These are phyloP conservation scores for Bradypodion pumilum DNA, from an alignment of 2,797 vertebrate genomes.

Conservation along the genomic window DNA sequence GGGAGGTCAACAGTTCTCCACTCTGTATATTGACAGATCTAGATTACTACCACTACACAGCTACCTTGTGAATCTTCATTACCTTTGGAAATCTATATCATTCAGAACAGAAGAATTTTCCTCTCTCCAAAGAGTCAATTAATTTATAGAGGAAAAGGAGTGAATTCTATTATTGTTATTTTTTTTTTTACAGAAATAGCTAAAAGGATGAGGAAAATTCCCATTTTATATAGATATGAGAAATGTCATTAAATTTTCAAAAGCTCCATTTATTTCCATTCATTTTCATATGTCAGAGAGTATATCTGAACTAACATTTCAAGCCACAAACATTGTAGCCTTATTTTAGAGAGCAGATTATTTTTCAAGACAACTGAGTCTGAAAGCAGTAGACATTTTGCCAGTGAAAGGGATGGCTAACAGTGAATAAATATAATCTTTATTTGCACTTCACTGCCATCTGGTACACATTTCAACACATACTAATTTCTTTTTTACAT, in stretches of 20 bases:
- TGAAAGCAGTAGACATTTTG: slow-evolving; percentile 4
- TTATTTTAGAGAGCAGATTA: not conserved
- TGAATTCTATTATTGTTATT: not conserved
- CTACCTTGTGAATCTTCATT: not conserved
- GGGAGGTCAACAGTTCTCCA: not conserved
- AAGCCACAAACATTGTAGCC: slow-evolving; percentile 42
- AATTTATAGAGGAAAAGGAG: not conserved
- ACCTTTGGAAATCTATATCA: not conserved
- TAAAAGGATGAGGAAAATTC: not conserved
- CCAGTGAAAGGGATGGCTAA: not conserved
- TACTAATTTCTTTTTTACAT: slow-evolving; percentile 43
- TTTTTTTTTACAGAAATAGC: not conserved
- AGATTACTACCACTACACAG: not conserved
- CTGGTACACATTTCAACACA: slow-evolving; percentile 33
- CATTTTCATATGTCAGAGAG: slow-evolving; percentile 35
- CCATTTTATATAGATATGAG: slow-evolving; percentile 3
- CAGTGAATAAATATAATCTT: not conserved
- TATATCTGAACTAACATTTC: slow-evolving; percentile 40
- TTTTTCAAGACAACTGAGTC: not conserved
- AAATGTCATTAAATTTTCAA: slow-evolving; percentile 22
- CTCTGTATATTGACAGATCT: not conserved
- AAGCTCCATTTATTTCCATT: slow-evolving; percentile 51
- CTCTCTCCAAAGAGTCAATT: not conserved
- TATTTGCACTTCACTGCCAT: slow-evolving; percentile 42
- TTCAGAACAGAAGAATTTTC: not conserved